These are phyloP conservation scores for Danaus melanippus DNA, from an alignment of 1,140 invertebrate species.

Conservation along the genomic window DNA sequence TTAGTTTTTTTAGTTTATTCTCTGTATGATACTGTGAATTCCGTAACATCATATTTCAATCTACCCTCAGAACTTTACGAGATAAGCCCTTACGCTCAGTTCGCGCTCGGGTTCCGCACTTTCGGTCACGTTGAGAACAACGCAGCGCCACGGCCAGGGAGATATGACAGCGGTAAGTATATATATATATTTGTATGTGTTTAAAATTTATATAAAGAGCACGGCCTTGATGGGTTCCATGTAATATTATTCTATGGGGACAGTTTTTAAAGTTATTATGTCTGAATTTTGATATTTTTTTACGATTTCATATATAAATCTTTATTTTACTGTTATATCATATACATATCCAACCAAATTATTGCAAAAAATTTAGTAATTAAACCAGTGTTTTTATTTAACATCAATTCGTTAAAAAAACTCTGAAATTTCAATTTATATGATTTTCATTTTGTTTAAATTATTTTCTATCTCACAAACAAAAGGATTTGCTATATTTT, in stretches of 20 bases:
- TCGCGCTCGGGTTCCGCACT: constrained; percentile 86
- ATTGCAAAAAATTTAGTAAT: no score
- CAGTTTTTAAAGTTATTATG: neutral
- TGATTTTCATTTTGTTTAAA: no score
- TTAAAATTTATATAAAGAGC: neutral
- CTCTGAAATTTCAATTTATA: no score
- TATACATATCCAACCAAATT: no score
- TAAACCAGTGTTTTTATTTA: no score
- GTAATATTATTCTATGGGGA: neutral
- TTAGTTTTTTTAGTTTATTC: no score
- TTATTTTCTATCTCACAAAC: no score
- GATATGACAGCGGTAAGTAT: constrained; percentile 59
- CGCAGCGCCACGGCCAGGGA: constrained; percentile 57
- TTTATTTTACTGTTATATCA: no score
- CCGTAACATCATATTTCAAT: no score
- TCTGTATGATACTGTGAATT: neutral
- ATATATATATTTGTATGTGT: neutral
- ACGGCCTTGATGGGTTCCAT: neutral
- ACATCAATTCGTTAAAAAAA: no score
- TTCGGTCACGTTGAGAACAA: constrained; percentile 82
- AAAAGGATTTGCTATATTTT: no score
- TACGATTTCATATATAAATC: no score
- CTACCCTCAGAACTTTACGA: constrained; percentile 81
- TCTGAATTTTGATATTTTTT: neutral
- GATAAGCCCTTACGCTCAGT: constrained; percentile 89